Evolutionary conservation across 2,797 vertebrate genomes (phyloP), one percentile per base, ranked within the genome.

Genomic region (Acridotheres tristis): DNA sequence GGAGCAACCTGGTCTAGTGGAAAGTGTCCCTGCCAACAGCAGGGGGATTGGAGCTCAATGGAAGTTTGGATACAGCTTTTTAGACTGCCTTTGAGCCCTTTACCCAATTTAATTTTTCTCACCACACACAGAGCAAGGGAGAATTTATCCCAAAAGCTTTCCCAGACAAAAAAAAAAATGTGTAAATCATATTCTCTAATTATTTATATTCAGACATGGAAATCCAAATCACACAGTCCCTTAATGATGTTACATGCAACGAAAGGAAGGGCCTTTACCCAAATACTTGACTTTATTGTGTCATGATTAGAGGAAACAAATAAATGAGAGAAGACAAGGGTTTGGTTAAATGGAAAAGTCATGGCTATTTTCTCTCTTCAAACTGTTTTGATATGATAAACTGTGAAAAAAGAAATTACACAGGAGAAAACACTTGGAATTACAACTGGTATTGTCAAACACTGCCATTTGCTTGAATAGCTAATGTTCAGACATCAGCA

Each of bases 351-450:
- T 73, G 43, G 89, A 88, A 90, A 88, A 89, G 86, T 88, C 94
- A 90, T 45, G 85, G 71, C 72, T 94, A n/a, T 96, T 96, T 93
- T 89, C 74, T 85, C 42, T 90, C 23, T 93, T 94, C 71, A 93
- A 50, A 93, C 63, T 93, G 80, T 88, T 96, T 88, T 93, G 77
- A 76, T 94, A 79, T 76, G 75, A 80, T 94, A 94, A 96, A 90
- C 67, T 94, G 85, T 12, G 5, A 59, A 92, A 91, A 87, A 94
- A 91, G 29, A 89, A 96, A 91, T 93, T 93, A 71, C 79, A 74
- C 83, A 76, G 58, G 85, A 94, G 88, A 91, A 90, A 93, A 89
- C 77, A 90, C 36, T 95, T 66, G 85, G 82, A 96, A 90, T 91
- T 73, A 72, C 53, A 81, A 10, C 34, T 91, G 40, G 36, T 88